Conservation (phyloP, 2,797 vertebrate genomes). For the Xenentodon cancila region DNA sequence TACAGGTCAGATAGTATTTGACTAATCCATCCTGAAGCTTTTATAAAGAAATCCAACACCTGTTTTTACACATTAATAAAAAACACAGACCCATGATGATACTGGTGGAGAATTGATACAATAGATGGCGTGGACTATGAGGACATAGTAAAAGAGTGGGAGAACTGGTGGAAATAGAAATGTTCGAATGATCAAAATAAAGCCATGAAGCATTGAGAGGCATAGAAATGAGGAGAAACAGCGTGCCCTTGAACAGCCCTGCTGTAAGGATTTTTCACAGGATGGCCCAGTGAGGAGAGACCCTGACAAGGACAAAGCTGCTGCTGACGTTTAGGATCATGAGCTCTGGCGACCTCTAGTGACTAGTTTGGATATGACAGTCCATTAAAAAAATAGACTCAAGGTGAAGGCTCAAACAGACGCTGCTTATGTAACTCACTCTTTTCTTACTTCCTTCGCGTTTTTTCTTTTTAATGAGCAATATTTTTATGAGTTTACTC, state of each 20-base stretch:
- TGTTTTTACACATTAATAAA: conserved; percentile 15
- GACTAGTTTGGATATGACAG: conserved; percentile 46
- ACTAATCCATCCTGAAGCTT: too few species aligned
- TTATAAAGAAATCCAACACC: not conserved
- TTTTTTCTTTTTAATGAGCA: conserved; percentile 46
- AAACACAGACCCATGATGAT: conserved; percentile 6
- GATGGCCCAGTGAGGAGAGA: conserved; percentile 42
- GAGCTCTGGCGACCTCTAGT: conserved; percentile 66
- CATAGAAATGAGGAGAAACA: conserved; percentile 8
- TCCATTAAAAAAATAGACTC: conserved; percentile 44
- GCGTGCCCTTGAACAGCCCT: conserved; percentile 68
- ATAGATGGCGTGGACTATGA: not conserved
- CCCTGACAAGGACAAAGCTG: conserved; percentile 52
- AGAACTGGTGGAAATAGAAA: not conserved
- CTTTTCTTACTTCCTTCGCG: conserved; percentile 8
- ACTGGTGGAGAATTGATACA: conserved; percentile 5
- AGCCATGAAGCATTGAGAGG: conserved; percentile 6
- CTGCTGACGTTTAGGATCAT: conserved; percentile 20
- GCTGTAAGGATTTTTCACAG: conserved; percentile 57
- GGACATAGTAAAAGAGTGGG: not conserved
- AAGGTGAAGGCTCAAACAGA: conserved; percentile 78
- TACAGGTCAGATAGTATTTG: too few species aligned
- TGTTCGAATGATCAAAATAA: not conserved
- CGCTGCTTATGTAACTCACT: conserved; percentile 78
- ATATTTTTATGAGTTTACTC: conserved; percentile 73